Percentiles rank a stretch among this genome's conserved stretches.
Conservation (phyloP, 2,888 invertebrate genomes). For the Hirtodrosophila cameraria region DNA sequence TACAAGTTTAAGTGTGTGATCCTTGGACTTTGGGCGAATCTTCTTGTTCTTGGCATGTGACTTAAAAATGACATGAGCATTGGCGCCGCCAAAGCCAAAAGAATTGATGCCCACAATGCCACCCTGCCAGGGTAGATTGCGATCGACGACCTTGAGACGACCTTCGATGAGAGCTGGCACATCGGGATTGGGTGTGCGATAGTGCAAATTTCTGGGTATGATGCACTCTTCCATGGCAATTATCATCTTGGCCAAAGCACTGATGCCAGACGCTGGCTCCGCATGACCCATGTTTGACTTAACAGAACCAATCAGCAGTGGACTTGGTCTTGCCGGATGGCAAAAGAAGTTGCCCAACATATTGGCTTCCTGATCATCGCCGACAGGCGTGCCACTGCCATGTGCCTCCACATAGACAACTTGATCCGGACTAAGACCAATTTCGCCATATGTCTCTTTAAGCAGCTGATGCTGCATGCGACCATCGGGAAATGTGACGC, state of each 20-base stretch:
- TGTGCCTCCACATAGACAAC: conserved; percentile 98
- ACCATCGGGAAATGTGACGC: conserved; percentile 94
- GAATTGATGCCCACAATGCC: conserved; percentile 97
- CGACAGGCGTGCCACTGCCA: conserved; percentile 98
- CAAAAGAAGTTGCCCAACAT: conserved; percentile 96
- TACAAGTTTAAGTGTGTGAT: conserved; percentile 85
- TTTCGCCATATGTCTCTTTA: conserved; percentile 93
- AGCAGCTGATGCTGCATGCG: conserved; percentile 92
- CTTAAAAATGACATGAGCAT: conserved; percentile 94
- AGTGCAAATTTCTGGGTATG: conserved; percentile 97
- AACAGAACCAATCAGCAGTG: conserved; percentile 97
- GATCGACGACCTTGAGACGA: conserved; percentile 93
- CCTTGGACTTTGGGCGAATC: conserved; percentile 74
- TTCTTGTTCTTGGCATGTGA: conserved; percentile 89
- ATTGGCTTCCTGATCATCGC: conserved; percentile 99
- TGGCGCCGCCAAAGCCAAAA: conserved; percentile 99
- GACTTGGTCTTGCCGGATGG: conserved; percentile 88
- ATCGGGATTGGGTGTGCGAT: conserved; percentile 92
- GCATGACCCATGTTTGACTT: conserved; percentile 99
- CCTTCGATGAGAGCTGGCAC: conserved; percentile 96
- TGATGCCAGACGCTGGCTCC: conserved; percentile 96
- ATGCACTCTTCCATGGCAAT: conserved; percentile 96
- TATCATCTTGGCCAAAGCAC: conserved; percentile 95
- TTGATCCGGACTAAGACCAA: conserved; percentile 91
- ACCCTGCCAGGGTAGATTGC: conserved; percentile 93